These are phyloP conservation scores for Amorpha juglandis DNA, from an alignment of 2,888 invertebrate genomes.

Conservation along the genomic window DNA sequence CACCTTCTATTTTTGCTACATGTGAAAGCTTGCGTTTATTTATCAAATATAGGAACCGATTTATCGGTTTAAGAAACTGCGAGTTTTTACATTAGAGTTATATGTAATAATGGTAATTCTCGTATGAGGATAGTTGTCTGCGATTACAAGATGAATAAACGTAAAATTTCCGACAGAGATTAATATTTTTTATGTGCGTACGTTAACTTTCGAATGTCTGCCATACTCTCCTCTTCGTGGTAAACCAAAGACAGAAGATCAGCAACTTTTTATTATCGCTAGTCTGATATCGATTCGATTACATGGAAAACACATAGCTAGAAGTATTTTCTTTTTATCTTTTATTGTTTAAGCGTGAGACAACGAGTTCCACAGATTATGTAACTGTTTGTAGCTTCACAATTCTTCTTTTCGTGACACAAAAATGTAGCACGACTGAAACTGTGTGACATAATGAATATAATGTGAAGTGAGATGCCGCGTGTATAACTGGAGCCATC, in stretches of 20 bases:
- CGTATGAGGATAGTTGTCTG: neutral
- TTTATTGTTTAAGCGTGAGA: constrained; percentile 25
- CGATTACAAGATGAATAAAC: constrained; percentile 3
- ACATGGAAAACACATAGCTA: constrained; percentile 31
- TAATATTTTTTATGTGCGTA: constrained; percentile 29
- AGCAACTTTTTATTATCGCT: constrained; percentile 42
- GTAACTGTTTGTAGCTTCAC: constrained; percentile 17
- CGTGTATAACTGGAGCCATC: too few relatives aligned
- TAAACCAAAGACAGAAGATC: constrained; percentile 57
- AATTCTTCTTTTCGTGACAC: neutral
- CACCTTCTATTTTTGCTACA: constrained; percentile 24
- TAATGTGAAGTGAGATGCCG: neutral
- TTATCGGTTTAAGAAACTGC: neutral
- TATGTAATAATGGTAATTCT: neutral
- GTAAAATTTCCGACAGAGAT: constrained; percentile 22
- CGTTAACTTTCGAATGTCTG: constrained; percentile 31
- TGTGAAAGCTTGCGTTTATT: constrained; percentile 11
- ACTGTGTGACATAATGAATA: neutral
- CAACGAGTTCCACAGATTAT: constrained; percentile 19
- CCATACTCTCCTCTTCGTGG: constrained; percentile 46
- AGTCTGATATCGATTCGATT: constrained; percentile 40
- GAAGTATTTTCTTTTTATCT: constrained; percentile 26
- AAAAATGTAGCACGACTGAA: neutral
- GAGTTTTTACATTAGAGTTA: too few relatives aligned
- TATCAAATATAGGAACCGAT: neutral